Conservation (phyloP, 2,888 invertebrate genomes). For the Aquatica leii region DNA sequence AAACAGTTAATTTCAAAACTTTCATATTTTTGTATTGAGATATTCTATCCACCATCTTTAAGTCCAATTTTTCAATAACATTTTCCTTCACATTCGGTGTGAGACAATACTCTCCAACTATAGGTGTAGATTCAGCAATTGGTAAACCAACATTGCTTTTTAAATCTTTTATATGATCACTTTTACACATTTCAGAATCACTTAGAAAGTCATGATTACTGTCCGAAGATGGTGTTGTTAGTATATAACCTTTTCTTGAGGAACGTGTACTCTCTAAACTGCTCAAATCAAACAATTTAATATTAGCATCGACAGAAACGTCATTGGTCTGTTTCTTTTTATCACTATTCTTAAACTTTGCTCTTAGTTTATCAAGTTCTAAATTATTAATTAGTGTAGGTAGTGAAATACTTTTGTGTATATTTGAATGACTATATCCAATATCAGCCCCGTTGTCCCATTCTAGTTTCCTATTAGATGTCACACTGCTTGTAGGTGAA, state of each 20-base stretch:
- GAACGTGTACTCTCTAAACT: slow-evolving; percentile 14
- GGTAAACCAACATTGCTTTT: slow-evolving; percentile 39
- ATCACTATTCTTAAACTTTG: not conserved
- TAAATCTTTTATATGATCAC: slow-evolving; percentile 23
- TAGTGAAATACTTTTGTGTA: slow-evolving; percentile 55
- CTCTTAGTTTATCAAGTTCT: slow-evolving; percentile 29
- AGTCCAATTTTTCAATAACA: slow-evolving; percentile 12
- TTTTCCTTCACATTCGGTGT: not conserved
- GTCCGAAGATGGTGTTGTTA: not conserved
- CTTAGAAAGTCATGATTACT: not conserved
- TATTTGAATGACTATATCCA: slow-evolving; percentile 67
- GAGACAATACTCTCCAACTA: not conserved
- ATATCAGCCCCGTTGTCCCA: slow-evolving; percentile 91
- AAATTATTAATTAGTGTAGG: slow-evolving; percentile 45
- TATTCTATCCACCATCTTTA: slow-evolving; percentile 17
- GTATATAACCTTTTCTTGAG: slow-evolving; percentile 4
- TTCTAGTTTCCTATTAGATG: slow-evolving; percentile 79
- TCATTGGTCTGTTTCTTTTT: not conserved
- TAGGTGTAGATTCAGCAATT: slow-evolving; percentile 45
- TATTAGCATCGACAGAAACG: not conserved
- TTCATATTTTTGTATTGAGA: slow-evolving; percentile 29
- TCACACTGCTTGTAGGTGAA: slow-evolving; percentile 79
- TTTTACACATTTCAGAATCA: slow-evolving; percentile 20
- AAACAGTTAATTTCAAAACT: slow-evolving; percentile 29
- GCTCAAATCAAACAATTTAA: slow-evolving; percentile 9